Evolutionary conservation across 1,140 invertebrate species (phyloP), one percentile per base, ranked within the genome.

Genomic region (Lycorma delicatula): DNA sequence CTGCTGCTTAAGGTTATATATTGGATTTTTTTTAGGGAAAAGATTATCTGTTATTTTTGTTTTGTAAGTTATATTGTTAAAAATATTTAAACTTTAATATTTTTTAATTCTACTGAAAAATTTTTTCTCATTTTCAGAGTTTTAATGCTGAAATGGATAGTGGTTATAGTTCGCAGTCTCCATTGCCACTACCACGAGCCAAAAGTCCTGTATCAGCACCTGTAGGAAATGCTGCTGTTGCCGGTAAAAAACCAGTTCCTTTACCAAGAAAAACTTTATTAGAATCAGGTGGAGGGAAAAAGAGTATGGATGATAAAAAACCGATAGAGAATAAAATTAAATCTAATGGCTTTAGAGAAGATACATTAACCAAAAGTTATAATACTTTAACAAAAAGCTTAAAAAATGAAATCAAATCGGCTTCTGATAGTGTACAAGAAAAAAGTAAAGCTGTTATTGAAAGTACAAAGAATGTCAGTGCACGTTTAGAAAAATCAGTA

Each of bases 381-480:
- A 58, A 27, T 29, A 53, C 36, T 23, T 29, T 49, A 46, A 60
- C 58, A 18, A 49, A 56, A 36, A 63, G 38, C 41, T n/a, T 63
- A 16, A 59, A 52, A 53, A 56, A 57, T 23, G 54, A 55, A 38
- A 20, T 63, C 0, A 64, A 60, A 63, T 54, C 46, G 29, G 56
- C 60, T 13, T 58, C 61, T 9, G 60, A 58, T 34, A 64, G 63
- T 58, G 57, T 64, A 11, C 62, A 66, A 44, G 63, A 62, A 31
- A 65, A 59, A 60, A 55, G 61, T 29, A 66, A 57, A 48, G 54
- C 60, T 56, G 60, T 64, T 0, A 44, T 63, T 5, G 64, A 66
- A 60, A 62, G 58, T 47, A 67, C 66, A 20, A 66, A 62, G 61
- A 66, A 54, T 54, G 63, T 68, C 6, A 56, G 66, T 22, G 55